A percentile compares a stretch with the other conserved stretches of the same genome.
These are phyloP conservation scores for Caenorhabditis japonica DNA, from an alignment of 2,888 invertebrate species.

Conservation along the genomic window DNA sequence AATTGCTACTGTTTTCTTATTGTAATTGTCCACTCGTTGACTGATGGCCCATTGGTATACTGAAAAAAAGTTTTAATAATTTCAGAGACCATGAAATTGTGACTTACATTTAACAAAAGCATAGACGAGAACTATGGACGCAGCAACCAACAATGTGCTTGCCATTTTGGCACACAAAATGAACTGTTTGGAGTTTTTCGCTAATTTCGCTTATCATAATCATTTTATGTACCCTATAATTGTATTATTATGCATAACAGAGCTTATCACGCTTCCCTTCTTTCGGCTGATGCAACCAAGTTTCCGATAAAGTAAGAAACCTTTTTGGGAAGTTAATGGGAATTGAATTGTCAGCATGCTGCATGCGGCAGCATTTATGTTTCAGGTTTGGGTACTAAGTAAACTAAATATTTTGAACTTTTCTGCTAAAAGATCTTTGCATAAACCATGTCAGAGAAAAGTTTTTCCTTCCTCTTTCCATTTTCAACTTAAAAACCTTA, in stretches of 20 bases:
- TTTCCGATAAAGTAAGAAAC: constrained; percentile 13
- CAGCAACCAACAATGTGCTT: neutral
- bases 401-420: too few species aligned
- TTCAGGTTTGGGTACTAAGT: too few species aligned
- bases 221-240: constrained; percentile 15
- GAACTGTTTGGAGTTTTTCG: neutral
- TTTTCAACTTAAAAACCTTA: too few species aligned
- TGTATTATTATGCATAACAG: neutral
- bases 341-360: constrained; percentile 32
- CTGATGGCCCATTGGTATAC: constrained; percentile 22
- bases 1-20: constrained; percentile 55
- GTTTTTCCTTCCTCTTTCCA: too few species aligned
- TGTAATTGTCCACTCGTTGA: constrained; percentile 14
- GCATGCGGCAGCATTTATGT: too few species aligned
- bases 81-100: neutral
- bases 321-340: neutral
- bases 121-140: neutral
- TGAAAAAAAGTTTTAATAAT: constrained; percentile 7
- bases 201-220: constrained; percentile 17
- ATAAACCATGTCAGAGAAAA: too few species aligned
- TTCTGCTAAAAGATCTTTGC: too few species aligned
- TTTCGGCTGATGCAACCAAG: constrained; percentile 39
- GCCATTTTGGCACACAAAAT: neutral
- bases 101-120: constrained; percentile 13
- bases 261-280: constrained; percentile 25